Evolutionary conservation across 1,140 invertebrate genomes (phyloP).

Genomic region (Potamilus streckersoni): DNA sequence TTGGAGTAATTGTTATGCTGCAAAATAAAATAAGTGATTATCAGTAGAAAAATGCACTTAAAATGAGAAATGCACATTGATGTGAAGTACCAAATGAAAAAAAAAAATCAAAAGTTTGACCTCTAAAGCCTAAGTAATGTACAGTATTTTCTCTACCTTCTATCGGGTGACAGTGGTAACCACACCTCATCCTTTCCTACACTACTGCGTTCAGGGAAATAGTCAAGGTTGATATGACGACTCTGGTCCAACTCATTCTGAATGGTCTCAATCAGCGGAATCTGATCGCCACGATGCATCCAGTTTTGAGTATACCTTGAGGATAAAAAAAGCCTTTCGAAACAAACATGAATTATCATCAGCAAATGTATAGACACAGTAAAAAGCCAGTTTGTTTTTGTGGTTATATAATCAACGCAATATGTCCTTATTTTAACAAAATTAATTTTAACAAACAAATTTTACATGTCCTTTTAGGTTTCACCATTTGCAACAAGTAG

Average conservation of each 20-base stretch:
- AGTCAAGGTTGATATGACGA: conserved; percentile 21
- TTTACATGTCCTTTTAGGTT: no score
- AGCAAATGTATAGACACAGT: no score
- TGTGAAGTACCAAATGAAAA: no score
- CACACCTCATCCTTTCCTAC: conserved; percentile 47
- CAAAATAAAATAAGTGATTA: not conserved
- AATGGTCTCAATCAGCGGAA: conserved; percentile 40
- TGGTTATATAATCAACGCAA: no score
- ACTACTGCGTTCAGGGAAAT: conserved; percentile 35
- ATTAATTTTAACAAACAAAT: no score
- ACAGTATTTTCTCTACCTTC: conserved; percentile 36
- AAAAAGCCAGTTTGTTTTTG: no score
- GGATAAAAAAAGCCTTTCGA: not conserved
- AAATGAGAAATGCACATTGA: no score
- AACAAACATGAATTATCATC: not conserved
- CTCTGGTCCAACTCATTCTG: conserved; percentile 31
- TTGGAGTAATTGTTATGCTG: not conserved
- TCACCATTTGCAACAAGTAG: no score
- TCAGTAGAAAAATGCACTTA: no score
- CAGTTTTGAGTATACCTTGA: conserved; percentile 46
- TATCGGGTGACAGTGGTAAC: conserved; percentile 55
- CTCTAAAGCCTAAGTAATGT: no score
- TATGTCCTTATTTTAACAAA: no score
- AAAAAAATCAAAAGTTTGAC: no score
- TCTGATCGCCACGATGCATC: conserved; percentile 48